Evolutionary conservation across 2,888 invertebrate genomes (phyloP), one percentile per base, ranked within the genome.

Genomic region (Smittia sp.): DNA sequence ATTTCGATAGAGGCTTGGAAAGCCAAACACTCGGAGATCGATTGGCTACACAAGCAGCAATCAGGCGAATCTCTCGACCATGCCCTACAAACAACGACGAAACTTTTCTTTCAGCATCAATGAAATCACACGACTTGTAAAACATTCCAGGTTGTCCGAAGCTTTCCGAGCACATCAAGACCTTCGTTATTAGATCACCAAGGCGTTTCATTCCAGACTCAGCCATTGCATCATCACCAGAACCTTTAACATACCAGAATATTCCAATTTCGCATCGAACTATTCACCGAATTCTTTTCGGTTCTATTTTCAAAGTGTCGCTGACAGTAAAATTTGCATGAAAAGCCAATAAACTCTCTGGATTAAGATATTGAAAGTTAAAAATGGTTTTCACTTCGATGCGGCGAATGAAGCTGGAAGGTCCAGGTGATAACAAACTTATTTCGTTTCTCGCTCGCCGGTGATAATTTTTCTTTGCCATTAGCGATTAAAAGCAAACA

Each of bases 291-390:
- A n/a, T 32, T 32, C 9, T 32, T 9, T 32, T 3, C 9, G 32
- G 32, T 32, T 32, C 32, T 32, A 32, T 32, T 9, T 32, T 46
- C 46, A 46, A 46, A 46, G 15, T 13, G 15, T 46, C 46, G 38
- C 11, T 38, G 11, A 46, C 6, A 11, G 15, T 46, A 11, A 46
- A 58, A 58, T 58, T 58, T 22, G 58, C 58, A 58, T 58, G 20
- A 58, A 20, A 20, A 20, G 3, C 22, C 6, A 13, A 58, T 58
- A 20, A 58, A 58, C 3, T 18, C 22, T 22, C 22, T 22, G 58
- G 58, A 58, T 58, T 58, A 58, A 58, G 58, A 58, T 58, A 58
- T 58, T 58, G 58, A 20, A 18, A 6, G 20, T 22, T 22, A 58
- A 13, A 13, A 22, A 58, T 58, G 4, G 58, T 13, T 58, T 58